A percentile compares a stretch with the other conserved stretches of the same genome.
phyloP scores from a whole-genome alignment of 2,888 invertebrate species.

The Tenthredo notha region DNA sequence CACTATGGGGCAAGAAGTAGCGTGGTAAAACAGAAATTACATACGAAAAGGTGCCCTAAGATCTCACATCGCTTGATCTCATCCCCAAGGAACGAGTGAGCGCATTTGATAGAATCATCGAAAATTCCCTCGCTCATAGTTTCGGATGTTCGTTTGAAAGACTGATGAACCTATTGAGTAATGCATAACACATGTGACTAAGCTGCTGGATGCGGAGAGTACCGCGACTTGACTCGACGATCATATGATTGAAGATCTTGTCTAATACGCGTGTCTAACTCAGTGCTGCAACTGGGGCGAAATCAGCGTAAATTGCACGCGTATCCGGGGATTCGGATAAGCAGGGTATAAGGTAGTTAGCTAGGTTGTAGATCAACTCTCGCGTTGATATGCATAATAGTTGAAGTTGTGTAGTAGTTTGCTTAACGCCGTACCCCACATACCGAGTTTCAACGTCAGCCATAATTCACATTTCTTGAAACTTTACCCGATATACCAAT shows the following conservation, averaged over 20 bases:
- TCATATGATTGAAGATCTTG: neutral
- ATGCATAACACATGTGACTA: neutral
- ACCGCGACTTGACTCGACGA: neutral
- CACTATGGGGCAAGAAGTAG: no score
- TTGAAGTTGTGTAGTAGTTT: neutral
- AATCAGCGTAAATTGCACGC: neutral
- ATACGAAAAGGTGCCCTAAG: neutral
- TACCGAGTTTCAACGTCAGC: neutral
- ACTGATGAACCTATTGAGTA: neutral
- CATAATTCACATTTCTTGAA: slow-evolving; percentile 1
- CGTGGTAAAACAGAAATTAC: neutral
- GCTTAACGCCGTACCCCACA: neutral
- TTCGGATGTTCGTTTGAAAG: neutral
- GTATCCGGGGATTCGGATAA: neutral
- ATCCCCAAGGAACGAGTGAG: neutral
- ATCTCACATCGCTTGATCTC: neutral
- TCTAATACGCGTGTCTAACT: neutral
- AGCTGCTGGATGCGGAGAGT: neutral
- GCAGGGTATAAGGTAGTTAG: neutral
- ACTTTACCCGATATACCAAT: neutral
- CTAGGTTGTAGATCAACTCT: neutral
- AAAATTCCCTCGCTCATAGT: neutral
- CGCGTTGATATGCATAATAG: neutral
- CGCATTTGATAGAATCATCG: neutral
- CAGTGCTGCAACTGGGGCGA: neutral